Conservation (phyloP, 2,113 vertebrate genomes). For the Nothocercus nigrocapillus region DNA sequence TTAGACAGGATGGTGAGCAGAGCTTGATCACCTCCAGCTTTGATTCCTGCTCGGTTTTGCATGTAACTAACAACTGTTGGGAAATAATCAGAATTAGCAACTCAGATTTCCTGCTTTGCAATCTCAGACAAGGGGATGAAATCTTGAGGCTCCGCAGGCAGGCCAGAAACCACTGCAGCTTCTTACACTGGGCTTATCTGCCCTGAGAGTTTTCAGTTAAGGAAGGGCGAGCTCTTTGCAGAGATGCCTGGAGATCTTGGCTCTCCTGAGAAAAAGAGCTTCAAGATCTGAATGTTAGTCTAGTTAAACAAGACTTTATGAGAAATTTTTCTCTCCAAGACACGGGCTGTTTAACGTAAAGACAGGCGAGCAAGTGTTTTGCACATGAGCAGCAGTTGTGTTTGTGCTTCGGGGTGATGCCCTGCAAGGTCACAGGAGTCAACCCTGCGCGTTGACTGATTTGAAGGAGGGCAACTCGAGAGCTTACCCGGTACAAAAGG, state of each 20-base stretch:
- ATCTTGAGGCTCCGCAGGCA: neutral
- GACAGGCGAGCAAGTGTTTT: rapidly evolving
- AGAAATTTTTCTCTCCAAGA: neutral
- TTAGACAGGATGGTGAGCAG: neutral
- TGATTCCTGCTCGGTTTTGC: neutral
- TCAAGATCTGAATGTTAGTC: rapidly evolving
- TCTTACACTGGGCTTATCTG: neutral
- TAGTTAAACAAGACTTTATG: neutral
- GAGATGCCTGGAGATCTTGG: neutral
- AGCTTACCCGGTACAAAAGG: no score
- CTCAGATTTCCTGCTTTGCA: neutral
- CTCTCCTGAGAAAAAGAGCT: neutral
- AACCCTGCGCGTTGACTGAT: neutral
- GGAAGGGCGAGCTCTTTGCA: neutral
- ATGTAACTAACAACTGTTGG: neutral
- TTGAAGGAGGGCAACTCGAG: neutral
- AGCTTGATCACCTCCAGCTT: neutral
- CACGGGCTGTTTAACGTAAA: neutral
- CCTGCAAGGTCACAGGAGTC: neutral
- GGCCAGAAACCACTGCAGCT: neutral
- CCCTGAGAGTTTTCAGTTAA: neutral
- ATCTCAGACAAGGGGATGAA: neutral
- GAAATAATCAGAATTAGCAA: neutral
- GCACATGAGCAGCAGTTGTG: neutral
- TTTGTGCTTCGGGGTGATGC: rapidly evolving